Evolutionary conservation across 2,797 vertebrate species (phyloP), one percentile per base, ranked within the genome.

Genomic region (Miichthys miiuy): DNA sequence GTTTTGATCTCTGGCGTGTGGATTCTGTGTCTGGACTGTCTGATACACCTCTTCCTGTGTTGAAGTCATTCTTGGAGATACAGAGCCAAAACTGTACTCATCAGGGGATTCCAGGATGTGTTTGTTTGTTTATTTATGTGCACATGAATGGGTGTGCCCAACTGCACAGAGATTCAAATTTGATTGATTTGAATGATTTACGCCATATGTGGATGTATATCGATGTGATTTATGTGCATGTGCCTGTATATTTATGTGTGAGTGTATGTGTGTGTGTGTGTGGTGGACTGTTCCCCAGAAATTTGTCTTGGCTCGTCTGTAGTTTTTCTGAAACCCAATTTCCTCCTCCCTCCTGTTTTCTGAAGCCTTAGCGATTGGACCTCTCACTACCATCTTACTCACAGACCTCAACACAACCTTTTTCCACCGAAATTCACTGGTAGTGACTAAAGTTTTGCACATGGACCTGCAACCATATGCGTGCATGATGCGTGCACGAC

Each of bases 271-370:
- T 66, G 44, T 34, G 3, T 50, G 27, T 77, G 38, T 41, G 62
- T 14, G 60, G 1, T 4, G 17, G 61, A 50, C 50, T 67, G 55
- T 57, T 87, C 68, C 51, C 71, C 38, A 34, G 55, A 88, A 60
- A 86, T 91, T 84, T 91, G 48, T 87, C 71, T 90, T 92, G 92
- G 89, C 91, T 74, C 27, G 5, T 66, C 13, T 65, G 44, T n/a
- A 16, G 38, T 68, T 77, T 84, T 87, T 76, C 66, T 83, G 50
- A 73, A 56, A 72, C 52, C 42, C 4, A 72, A 83, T 87, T 91
- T 88, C 90, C 84, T 80, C 52, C 34, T 44, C 34, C 68, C 50
- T 81, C 44, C 57, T 54, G 52, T 83, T 73, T 82, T 75, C 47
- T 70, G n/a, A 61, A 77, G 52, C 50, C 6, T 1, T 30, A 47